Evolutionary conservation across 2,113 vertebrate species (phyloP), one percentile per base, ranked within the genome.

Genomic region (Bujurquina vittata): DNA sequence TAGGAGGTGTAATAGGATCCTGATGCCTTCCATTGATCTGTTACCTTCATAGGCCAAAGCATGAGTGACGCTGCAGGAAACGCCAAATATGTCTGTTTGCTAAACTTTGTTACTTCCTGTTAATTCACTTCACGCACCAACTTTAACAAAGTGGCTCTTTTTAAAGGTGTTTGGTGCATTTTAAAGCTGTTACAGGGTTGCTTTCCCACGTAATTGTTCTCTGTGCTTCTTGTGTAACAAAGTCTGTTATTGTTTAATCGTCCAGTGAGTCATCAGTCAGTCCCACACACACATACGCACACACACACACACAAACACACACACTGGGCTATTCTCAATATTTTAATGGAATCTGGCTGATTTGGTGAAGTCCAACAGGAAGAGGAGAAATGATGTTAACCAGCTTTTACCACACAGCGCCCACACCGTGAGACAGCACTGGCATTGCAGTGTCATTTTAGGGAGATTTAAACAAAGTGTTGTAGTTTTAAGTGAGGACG

Each of bases 211-310:
- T 81, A 74, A 80, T 40, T 74, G 49, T 22, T 76, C 67, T 65
- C 1, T 29, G 62, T 46, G 37, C 62, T 78, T 63, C 85, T 87
- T 87, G 67, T 84, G 54, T 87, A 87, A 89, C 79, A 85, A 76
- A 57, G 78, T 78, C 33, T 4, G 52, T 52, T 67, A 40, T 60
- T 88, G 75, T 78, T 84, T 49, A 35, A 58, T 80, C 14, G 2
- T 84, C 56, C 59, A 4, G 75, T 84, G 88, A 90, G 67, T 90
- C 88, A 90, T 76, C 60, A 8, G 37, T 79, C 83, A 49, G 40
- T 12, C 84, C 75, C 74, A 74, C 81, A 60, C 86, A 73, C 26
- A 26, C 26, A 26, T 3, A 26, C 26, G 3, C 26, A 26, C 26
- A 26, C 26, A 26, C 26, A 26, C 26, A 26, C 26, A 26, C 26